phyloP scores from a whole-genome alignment of 2,797 vertebrate species.

The Siniperca obscura region DNA sequence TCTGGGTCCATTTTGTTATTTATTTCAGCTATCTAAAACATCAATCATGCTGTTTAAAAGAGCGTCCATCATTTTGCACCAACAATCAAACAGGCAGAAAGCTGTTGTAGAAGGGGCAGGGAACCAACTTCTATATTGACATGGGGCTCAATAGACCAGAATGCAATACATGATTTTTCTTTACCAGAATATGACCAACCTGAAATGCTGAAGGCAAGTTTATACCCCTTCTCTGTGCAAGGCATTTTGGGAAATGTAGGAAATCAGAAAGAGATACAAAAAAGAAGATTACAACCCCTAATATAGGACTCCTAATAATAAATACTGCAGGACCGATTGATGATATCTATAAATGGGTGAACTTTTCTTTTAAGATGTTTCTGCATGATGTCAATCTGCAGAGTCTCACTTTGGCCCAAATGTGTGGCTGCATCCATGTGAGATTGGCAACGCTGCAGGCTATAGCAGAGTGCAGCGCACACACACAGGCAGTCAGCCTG shows the following conservation, averaged over 20 bases:
- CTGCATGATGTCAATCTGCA: conserved; percentile 45
- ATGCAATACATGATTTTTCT: neutral
- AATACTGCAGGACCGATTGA: neutral
- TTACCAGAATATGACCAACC: neutral
- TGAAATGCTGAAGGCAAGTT: neutral
- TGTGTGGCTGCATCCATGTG: conserved; percentile 51
- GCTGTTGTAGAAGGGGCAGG: neutral
- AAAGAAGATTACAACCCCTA: neutral
- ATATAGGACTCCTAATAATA: neutral
- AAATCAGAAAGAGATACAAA: neutral
- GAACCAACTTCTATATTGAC: neutral
- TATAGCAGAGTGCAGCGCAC: conserved; percentile 23
- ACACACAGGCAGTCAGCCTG: conserved; percentile 36
- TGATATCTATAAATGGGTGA: neutral
- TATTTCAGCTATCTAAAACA: neutral
- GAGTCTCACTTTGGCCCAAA: conserved; percentile 49
- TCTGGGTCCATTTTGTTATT: neutral
- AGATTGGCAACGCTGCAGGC: conserved; percentile 58
- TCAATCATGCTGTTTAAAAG: neutral
- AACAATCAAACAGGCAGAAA: neutral
- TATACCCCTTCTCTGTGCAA: neutral
- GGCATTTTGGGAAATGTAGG: neutral
- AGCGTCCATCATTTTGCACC: neutral
- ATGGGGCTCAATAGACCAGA: neutral
- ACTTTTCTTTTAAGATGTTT: conserved; percentile 23